Evolutionary conservation across 2,113 vertebrate genomes (phyloP).

Genomic region (Pseudopodoces humilis): DNA sequence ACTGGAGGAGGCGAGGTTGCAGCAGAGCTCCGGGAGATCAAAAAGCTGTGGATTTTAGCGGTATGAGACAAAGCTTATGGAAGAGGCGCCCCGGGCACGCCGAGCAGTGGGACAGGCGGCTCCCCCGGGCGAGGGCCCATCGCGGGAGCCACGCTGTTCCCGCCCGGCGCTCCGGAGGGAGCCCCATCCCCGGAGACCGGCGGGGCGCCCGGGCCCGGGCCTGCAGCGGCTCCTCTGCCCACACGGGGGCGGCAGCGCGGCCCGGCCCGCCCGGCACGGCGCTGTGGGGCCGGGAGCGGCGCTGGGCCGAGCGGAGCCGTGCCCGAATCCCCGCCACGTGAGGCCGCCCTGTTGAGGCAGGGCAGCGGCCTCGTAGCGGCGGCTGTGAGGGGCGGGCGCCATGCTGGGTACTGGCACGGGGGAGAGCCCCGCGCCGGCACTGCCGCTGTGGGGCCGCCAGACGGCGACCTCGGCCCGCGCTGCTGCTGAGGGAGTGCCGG

Average conservation of each 20-base stretch:
- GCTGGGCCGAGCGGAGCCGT: fast-evolving
- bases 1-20: background rate
- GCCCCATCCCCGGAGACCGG: background rate
- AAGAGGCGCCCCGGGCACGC: fast-evolving
- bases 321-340: fast-evolving
- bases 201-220: background rate
- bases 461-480: background rate
- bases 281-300: background rate
- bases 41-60: background rate
- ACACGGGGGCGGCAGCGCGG: background rate
- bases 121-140: background rate
- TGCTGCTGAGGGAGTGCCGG: background rate
- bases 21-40: background rate
- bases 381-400: background rate
- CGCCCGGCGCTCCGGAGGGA: background rate
- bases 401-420: background rate
- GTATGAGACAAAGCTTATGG: fast-evolving
- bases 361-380: background rate
- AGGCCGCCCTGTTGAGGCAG: background rate
- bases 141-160: fast-evolving
- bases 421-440: too few relatives aligned
- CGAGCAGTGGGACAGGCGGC: background rate
- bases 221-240: background rate
- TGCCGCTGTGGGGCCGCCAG: background rate
- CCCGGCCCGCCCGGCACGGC: background rate